These are phyloP conservation scores for Apostichopus japonicus DNA, from an alignment of 35 echinoderm and acorn worm species.

Conservation along the genomic window DNA sequence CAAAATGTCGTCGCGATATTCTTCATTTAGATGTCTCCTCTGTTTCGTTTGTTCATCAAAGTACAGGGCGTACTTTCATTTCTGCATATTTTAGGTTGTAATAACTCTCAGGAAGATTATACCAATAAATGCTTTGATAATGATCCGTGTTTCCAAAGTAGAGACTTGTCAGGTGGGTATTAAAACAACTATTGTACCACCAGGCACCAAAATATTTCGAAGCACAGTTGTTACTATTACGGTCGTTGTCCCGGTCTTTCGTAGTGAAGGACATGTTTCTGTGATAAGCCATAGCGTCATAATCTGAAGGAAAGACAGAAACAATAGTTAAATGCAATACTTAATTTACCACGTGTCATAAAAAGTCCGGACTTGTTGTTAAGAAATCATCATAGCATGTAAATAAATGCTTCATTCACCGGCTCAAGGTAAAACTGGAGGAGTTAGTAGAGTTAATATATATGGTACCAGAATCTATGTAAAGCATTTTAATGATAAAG, in stretches of 20 bases:
- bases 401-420: too few species aligned
- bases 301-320: not conserved
- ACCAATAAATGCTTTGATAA: not conserved
- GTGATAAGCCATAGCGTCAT: not conserved
- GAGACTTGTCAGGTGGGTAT: not conserved
- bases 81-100: slow-evolving; percentile 20
- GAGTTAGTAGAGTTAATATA: too few species aligned
- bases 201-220: not conserved
- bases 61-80: not conserved
- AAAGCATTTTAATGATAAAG: too few species aligned
- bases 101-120: not conserved
- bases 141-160: not conserved
- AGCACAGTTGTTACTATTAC: not conserved
- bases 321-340: too few species aligned
- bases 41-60: not conserved
- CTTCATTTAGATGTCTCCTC: too few species aligned
- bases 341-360: too few species aligned
- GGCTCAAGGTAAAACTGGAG: too few species aligned
- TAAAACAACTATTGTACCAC: not conserved
- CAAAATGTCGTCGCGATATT: too few species aligned
- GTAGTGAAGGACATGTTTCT: slow-evolving; percentile 30
- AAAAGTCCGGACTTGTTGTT: too few species aligned
- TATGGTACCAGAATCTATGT: too few species aligned
- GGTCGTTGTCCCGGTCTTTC: slow-evolving; percentile 16
- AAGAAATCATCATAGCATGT: too few species aligned